Conservation (phyloP, 2,113 vertebrate genomes). For the Gymnorhina tibicen region DNA sequence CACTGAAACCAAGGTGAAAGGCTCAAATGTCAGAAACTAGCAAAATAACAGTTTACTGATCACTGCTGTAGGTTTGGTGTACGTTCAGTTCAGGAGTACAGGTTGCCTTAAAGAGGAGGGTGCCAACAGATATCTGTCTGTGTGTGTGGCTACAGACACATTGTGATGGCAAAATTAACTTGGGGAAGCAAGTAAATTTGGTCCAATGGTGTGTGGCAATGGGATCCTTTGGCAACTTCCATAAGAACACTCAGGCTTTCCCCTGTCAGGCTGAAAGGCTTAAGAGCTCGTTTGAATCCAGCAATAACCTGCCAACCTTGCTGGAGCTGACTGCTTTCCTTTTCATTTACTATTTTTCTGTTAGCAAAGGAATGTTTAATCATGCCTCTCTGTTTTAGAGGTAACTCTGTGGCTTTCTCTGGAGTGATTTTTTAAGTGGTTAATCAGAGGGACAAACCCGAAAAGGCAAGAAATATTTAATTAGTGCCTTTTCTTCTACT, state of each 20-base stretch:
- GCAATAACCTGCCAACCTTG: background rate
- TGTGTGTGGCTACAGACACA: accelerated
- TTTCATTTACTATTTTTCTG: background rate
- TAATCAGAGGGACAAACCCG: constrained; percentile 31
- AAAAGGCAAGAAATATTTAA: constrained; percentile 45
- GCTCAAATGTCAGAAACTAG: background rate
- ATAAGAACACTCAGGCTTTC: background rate
- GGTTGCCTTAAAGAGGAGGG: background rate
- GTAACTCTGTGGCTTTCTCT: background rate
- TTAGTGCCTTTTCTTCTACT: constrained; percentile 12
- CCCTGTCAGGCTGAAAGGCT: background rate
- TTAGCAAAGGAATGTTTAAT: background rate
- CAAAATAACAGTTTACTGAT: background rate
- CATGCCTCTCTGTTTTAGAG: background rate
- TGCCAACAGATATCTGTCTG: background rate
- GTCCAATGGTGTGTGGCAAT: background rate
- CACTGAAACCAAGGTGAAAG: background rate
- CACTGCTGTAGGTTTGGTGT: background rate
- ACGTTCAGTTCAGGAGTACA: background rate
- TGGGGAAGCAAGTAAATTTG: background rate
- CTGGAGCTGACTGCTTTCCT: background rate
- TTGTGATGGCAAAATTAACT: background rate
- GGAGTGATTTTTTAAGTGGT: background rate
- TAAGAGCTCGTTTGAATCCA: background rate
- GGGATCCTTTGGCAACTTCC: background rate